phyloP scores from a whole-genome alignment of 1,140 invertebrate genomes.

The Rhagoletis pomonella region DNA sequence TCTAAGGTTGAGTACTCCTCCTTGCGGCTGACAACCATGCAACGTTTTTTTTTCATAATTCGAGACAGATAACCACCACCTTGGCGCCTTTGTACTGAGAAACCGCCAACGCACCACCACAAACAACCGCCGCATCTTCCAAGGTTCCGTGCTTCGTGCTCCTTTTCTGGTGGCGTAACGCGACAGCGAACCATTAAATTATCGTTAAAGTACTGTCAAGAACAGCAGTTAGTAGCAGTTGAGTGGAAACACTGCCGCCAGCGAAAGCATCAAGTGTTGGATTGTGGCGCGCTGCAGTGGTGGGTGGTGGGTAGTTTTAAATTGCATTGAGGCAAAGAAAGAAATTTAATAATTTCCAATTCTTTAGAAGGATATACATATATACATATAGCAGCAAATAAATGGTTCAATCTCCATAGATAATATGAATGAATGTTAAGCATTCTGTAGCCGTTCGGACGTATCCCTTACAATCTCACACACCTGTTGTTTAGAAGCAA shows the following conservation, averaged over 20 bases:
- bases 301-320: background rate
- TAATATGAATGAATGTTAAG: background rate
- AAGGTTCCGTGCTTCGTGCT: background rate
- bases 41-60: background rate
- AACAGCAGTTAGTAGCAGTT: constrained; percentile 16
- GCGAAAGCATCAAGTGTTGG: constrained; percentile 10
- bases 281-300: background rate
- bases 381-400: background rate
- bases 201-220: constrained; percentile 41
- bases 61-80: constrained; percentile 15
- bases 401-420: background rate
- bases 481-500: no score
- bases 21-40: background rate
- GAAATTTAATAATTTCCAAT: constrained; percentile 21
- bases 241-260: background rate
- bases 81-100: background rate
- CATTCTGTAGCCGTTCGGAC: no score
- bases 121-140: constrained; percentile 6
- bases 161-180: background rate
- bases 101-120: background rate
- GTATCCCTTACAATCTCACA: no score
- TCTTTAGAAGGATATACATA: background rate
- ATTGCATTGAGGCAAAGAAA: constrained; percentile 15
- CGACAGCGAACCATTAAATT: constrained; percentile 37
- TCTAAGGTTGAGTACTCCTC: background rate